phyloP scores from a whole-genome alignment of 1,140 invertebrate genomes.

The Camponotus floridanus region DNA sequence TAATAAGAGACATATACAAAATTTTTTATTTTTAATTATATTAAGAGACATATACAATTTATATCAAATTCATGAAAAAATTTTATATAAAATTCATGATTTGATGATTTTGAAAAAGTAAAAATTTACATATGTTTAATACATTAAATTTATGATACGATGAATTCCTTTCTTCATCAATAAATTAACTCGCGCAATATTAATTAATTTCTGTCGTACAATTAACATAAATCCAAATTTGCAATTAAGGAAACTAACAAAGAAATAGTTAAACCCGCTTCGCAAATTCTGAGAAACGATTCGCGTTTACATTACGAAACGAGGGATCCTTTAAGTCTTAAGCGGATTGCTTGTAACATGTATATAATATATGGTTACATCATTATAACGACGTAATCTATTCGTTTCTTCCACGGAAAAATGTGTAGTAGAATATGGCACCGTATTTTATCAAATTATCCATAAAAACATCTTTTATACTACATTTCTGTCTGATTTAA shows the following conservation, averaged over 20 bases:
- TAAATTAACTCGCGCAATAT: not conserved
- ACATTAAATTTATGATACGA: too few relatives aligned
- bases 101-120: too few relatives aligned
- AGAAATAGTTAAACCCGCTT: slow-evolving; percentile 24
- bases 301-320: slow-evolving; percentile 39
- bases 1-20: not conserved
- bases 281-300: slow-evolving; percentile 59
- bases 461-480: not conserved
- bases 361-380: slow-evolving; percentile 12
- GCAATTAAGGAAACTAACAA: slow-evolving; percentile 38
- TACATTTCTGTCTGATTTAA: not conserved
- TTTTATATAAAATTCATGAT: not conserved
- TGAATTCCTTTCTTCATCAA: not conserved
- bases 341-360: slow-evolving; percentile 49
- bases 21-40: not conserved
- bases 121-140: not conserved
- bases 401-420: not conserved
- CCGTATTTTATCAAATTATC: not conserved
- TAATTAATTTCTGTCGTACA: not conserved
- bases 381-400: slow-evolving; percentile 1
- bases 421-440: not conserved
- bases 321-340: slow-evolving; percentile 50
- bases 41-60: not conserved
- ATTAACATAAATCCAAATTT: slow-evolving; percentile 62
- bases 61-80: not conserved